These are phyloP conservation scores for Eurois occulta DNA, from an alignment of 2,888 invertebrate species.

Conservation along the genomic window DNA sequence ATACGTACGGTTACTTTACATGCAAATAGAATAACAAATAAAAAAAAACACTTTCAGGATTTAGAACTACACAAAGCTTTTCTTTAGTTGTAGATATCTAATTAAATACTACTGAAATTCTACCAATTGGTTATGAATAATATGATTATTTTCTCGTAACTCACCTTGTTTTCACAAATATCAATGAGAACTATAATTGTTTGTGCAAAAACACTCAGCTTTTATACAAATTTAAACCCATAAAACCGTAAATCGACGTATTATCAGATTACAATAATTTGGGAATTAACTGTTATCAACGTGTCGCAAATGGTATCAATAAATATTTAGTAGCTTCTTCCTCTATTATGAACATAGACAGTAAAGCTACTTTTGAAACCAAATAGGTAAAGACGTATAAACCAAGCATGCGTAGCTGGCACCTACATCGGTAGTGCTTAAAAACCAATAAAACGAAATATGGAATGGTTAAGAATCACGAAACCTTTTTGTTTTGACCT, in stretches of 20 bases:
- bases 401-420: too few species aligned
- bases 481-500: slow-evolving; percentile 14
- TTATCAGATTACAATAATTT: slow-evolving; percentile 55
- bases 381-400: not conserved
- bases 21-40: not conserved
- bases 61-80: not conserved
- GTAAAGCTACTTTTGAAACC: not conserved
- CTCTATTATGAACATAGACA: slow-evolving; percentile 6
- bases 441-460: not conserved
- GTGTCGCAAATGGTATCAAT: slow-evolving; percentile 34
- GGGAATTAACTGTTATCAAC: slow-evolving; percentile 50
- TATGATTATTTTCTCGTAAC: slow-evolving; percentile 19
- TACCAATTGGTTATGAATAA: not conserved
- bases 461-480: slow-evolving; percentile 25
- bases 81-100: not conserved
- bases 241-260: slow-evolving; percentile 51
- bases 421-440: not conserved
- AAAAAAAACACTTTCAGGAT: not conserved
- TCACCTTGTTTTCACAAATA: slow-evolving; percentile 60
- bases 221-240: slow-evolving; percentile 65
- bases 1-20: too few species aligned
- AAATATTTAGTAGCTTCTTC: slow-evolving; percentile 48
- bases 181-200: slow-evolving; percentile 52
- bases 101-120: not conserved
- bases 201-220: slow-evolving; percentile 30